Percentiles rank a stretch among this genome's conserved stretches.
These are phyloP conservation scores for Rhagoletis pomonella DNA, from an alignment of 1,140 invertebrate species.

Conservation along the genomic window DNA sequence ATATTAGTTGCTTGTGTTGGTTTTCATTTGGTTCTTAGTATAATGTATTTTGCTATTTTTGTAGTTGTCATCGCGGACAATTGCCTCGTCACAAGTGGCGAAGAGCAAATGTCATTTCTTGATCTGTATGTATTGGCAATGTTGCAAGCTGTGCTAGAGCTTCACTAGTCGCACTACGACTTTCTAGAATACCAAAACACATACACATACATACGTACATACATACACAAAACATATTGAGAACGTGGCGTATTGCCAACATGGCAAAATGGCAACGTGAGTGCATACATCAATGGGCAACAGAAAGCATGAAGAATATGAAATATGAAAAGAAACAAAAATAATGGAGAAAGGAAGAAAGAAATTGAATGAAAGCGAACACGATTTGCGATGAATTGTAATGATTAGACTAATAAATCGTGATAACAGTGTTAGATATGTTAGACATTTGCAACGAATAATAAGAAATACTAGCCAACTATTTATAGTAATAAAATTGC, in stretches of 20 bases:
- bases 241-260: constrained; percentile 2
- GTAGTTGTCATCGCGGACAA: background rate
- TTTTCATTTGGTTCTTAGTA: constrained; percentile 55
- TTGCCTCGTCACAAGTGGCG: background rate
- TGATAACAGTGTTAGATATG: background rate
- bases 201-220: constrained; percentile 33
- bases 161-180: constrained; percentile 74
- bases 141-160: constrained; percentile 73
- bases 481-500: background rate
- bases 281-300: constrained; percentile 47
- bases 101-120: constrained; percentile 59
- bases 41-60: constrained; percentile 56
- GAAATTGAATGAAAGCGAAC: background rate
- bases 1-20: constrained; percentile 54
- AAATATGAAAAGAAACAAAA: constrained; percentile 36
- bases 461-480: background rate
- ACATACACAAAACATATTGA: constrained; percentile 41
- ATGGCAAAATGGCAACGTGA: constrained; percentile 25
- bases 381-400: background rate
- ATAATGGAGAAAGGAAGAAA: constrained; percentile 23
- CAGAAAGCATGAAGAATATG: constrained; percentile 46
- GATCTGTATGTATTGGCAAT: constrained; percentile 71
- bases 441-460: background rate
- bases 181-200: constrained; percentile 63
- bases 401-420: background rate